Base-by-base conservation (phyloP, 2,797 vertebrate genomes). In the Phrynocephalus vlangalii region DNA sequence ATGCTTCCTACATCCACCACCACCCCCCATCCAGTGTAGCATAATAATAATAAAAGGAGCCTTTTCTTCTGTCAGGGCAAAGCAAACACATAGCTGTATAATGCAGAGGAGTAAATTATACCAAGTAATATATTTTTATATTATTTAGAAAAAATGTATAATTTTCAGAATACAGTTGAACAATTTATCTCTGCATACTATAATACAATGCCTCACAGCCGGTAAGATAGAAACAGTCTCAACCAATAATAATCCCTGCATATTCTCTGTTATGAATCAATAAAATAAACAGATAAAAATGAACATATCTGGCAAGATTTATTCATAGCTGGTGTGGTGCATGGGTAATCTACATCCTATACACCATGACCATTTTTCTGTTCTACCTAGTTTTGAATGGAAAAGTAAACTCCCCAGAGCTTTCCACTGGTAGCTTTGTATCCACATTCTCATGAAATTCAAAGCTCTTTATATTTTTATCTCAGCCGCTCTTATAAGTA, bases 261-360 rank as follows among this genome's bases (percentile, higher is more conserved):
- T 24, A 83, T 89, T 76, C n/a, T 73, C 56, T 79, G 1, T 0
- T 70, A 80, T 84, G 2, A 72, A 88, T 72, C 75, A 77, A 83
- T 87, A 79, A 83, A 87, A 77, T 77, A 83, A 87, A 71, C 75
- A 87, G 33, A 78, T 79, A 78, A 83, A 73, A 83, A 83, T 78
- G 48, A 71, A 60, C 33, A 2, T 4, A 80, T 68, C 73, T 10
- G 13, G 56, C 10, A 91, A 90, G 84, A 87, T 83, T 78, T 7
- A 67, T 73, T 0, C 6, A 70, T 33, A 44, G n/a, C 11, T 70
- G 44, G 13, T 78, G 52, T 82, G 16, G 30, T n/a, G 10, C 48
- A 82, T 26, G 10, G 5, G 18, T 82, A 83, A 85, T 26, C 10
- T 11, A 56, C 28, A 13, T 79, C 33, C 56, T 24, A n/a, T 85